Evolutionary conservation across 2,888 invertebrate genomes (phyloP).

Genomic region (Eupithecia centaureata): DNA sequence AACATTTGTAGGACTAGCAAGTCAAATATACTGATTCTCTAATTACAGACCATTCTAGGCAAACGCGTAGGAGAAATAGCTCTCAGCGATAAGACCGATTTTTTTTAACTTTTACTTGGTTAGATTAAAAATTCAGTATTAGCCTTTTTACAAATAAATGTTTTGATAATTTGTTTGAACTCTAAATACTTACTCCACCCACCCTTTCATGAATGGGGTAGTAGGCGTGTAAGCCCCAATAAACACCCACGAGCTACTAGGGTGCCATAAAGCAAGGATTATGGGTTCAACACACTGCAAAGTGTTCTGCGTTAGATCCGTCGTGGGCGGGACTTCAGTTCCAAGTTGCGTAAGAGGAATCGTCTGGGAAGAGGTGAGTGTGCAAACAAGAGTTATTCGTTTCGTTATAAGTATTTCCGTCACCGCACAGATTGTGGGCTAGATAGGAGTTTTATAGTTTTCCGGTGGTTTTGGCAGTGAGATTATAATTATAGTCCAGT

Average conservation of each 20-base stretch:
- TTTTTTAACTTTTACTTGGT: no score
- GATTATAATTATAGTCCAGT: no score
- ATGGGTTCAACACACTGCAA: constrained; percentile 44
- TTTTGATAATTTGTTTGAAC: no score
- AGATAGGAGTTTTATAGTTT: constrained; percentile 31
- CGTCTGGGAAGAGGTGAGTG: constrained; percentile 35
- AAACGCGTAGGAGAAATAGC: no score
- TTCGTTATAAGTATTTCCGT: constrained; percentile 34
- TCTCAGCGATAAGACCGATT: no score
- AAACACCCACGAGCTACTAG: constrained; percentile 43
- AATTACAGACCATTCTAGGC: no score
- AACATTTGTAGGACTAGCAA: no score
- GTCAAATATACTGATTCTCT: no score
- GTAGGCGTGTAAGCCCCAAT: constrained; percentile 50
- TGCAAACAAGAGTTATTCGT: constrained; percentile 39
- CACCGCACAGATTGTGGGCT: constrained; percentile 30
- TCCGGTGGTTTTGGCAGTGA: constrained; percentile 23
- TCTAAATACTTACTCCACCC: constrained; percentile 6
- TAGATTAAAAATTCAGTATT: no score
- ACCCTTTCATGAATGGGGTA: constrained; percentile 44
- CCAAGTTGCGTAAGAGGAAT: constrained; percentile 42
- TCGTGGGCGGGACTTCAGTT: constrained; percentile 40
- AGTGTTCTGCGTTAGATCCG: constrained; percentile 39
- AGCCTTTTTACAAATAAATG: no score
- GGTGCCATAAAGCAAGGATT: constrained; percentile 43